Evolutionary conservation across 2,113 vertebrate species (phyloP).

Genomic region (Centrocercus urophasianus): DNA sequence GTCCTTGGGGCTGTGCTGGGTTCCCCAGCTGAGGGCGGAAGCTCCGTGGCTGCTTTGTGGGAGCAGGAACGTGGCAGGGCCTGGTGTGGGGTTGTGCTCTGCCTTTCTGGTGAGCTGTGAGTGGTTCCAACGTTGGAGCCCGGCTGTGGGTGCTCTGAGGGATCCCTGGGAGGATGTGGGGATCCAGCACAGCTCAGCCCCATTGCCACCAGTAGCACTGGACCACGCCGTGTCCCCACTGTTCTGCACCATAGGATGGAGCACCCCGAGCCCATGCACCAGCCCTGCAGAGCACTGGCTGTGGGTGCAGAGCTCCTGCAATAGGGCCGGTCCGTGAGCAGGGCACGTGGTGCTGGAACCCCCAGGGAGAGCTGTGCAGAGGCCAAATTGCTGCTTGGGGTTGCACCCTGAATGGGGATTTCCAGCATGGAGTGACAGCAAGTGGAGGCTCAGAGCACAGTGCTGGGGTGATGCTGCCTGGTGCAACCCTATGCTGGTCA

Average conservation of each 20-base stretch:
- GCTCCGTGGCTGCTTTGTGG: background rate
- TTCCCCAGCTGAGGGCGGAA: background rate
- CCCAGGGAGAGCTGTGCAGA: background rate
- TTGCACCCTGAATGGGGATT: background rate
- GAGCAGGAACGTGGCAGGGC: too few relatives aligned
- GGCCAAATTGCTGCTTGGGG: background rate
- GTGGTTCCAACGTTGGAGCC: accelerated
- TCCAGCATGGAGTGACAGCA: background rate
- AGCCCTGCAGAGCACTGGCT: background rate
- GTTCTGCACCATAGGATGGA: too few relatives aligned
- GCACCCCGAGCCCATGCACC: background rate
- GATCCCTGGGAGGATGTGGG: background rate
- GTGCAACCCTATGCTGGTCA: accelerated
- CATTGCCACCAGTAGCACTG: background rate
- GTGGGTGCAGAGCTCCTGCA: background rate
- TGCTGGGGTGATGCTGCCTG: background rate
- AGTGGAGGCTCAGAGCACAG: too few relatives aligned
- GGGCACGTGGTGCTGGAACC: background rate
- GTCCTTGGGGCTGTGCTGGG: background rate
- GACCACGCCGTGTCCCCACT: background rate
- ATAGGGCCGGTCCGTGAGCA: background rate
- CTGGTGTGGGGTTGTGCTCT: background rate
- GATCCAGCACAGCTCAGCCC: background rate
- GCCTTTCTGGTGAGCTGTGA: background rate
- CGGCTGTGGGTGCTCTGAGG: background rate